These are phyloP conservation scores for Hybos culiciformis DNA, from an alignment of 2,888 invertebrate genomes.

Conservation along the genomic window DNA sequence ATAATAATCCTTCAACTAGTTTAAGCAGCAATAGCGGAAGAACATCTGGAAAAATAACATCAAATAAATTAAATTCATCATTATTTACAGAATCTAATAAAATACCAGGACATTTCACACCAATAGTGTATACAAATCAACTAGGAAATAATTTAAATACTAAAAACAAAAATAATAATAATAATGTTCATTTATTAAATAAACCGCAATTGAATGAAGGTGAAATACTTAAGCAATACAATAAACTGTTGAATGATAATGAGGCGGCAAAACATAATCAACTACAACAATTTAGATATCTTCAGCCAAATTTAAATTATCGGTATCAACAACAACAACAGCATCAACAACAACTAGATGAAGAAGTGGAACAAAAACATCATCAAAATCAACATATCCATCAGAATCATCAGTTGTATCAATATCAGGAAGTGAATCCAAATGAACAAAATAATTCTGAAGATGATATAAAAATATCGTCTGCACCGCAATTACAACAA, in stretches of 20 bases:
- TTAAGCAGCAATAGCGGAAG: too few relatives aligned
- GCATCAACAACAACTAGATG: constrained; percentile 15
- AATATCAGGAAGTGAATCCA: constrained; percentile 6
- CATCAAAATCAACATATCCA: neutral
- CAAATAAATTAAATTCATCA: constrained; percentile 36
- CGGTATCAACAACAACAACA: constrained; percentile 14
- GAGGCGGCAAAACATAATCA: neutral
- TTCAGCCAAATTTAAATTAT: constrained; percentile 19
- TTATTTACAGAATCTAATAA: constrained; percentile 42
- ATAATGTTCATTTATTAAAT: constrained; percentile 2
- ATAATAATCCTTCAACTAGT: too few relatives aligned
- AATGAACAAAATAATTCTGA: neutral
- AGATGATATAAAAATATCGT: constrained; percentile 7
- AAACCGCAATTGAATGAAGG: too few relatives aligned
- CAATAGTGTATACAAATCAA: constrained; percentile 34
- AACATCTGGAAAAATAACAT: constrained; percentile 25
- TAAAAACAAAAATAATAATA: too few relatives aligned
- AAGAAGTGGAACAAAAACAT: neutral
- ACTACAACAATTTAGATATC: constrained; percentile 1
- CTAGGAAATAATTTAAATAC: constrained; percentile 12
- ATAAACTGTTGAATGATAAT: constrained; percentile 6
- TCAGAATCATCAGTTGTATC: constrained; percentile 14
- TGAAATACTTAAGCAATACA: too few relatives aligned
- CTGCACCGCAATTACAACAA: constrained; percentile 11
- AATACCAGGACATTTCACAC: constrained; percentile 41